A percentile compares a stretch with the other conserved stretches of the same genome.
These are phyloP conservation scores for Leucoma salicis DNA, from an alignment of 2,888 invertebrate genomes.

Conservation along the genomic window DNA sequence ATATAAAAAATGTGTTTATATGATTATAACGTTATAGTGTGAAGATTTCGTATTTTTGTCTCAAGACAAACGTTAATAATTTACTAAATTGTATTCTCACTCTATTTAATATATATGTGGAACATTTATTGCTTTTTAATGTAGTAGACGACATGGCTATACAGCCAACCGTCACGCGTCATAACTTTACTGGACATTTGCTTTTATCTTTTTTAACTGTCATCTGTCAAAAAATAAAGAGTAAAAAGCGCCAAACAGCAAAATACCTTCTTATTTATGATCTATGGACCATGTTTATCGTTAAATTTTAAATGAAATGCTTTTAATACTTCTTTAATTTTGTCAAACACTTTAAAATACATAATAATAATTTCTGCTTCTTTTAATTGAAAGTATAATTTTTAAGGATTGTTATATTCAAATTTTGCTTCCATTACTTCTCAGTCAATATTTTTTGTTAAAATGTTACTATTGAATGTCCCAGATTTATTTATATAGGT, in stretches of 20 bases:
- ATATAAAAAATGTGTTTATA: too few relatives aligned
- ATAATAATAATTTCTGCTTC: constrained; percentile 1
- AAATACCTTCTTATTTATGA: constrained; percentile 23
- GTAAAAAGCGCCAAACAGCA: constrained; percentile 45
- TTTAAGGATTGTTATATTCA: neutral
- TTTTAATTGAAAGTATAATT: constrained; percentile 1
- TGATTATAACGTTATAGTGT: too few relatives aligned
- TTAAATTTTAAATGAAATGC: constrained; percentile 22
- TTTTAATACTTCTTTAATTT: constrained; percentile 24
- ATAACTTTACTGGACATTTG: constrained; percentile 47
- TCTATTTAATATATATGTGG: constrained; percentile 42
- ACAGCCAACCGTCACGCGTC: constrained; percentile 55
- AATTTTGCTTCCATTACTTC: constrained; percentile 3
- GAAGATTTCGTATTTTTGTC: constrained; percentile 35
- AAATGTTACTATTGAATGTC: neutral
- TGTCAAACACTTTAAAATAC: constrained; percentile 4
- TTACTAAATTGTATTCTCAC: constrained; percentile 44
- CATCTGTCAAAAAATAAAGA: constrained; percentile 55
- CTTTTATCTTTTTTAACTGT: constrained; percentile 58
- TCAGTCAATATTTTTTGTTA: neutral
- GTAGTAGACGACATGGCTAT: constrained; percentile 59
- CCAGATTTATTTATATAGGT: neutral
- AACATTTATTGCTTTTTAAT: constrained; percentile 70
- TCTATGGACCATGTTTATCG: constrained; percentile 22
- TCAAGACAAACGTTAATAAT: constrained; percentile 44